Conservation (phyloP, 2,113 vertebrate genomes). For the Eupsittula cactorum region DNA sequence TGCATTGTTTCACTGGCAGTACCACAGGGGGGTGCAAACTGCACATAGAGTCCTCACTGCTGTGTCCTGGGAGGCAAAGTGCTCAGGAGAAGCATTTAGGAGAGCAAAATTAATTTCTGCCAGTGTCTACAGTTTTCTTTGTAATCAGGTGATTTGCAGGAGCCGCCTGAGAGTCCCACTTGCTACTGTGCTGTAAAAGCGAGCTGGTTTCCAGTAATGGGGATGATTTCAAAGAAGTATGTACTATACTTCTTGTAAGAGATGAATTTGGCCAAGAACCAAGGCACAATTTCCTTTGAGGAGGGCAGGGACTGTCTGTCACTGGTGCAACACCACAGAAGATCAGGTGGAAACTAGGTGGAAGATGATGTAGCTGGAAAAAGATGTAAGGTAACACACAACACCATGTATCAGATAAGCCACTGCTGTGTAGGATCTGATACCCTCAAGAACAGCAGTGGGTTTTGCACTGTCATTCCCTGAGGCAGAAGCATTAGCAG, state of each 20-base stretch:
- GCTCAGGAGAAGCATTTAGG: not conserved
- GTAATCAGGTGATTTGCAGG: not conserved
- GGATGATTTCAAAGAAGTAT: not conserved
- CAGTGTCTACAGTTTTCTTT: not conserved
- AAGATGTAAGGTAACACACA: accelerated
- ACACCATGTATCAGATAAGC: not conserved
- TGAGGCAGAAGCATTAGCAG: not conserved
- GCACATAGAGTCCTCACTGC: not conserved
- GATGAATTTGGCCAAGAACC: not conserved
- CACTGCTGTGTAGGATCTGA: not conserved
- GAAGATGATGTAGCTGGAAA: not conserved
- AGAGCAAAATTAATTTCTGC: not conserved
- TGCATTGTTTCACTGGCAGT: not conserved
- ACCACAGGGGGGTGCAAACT: conserved; percentile 2
- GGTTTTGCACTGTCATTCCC: not conserved
- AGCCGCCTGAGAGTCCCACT: not conserved
- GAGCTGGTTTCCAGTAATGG: not conserved
- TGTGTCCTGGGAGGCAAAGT: not conserved
- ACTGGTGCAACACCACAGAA: not conserved
- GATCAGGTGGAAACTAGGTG: not conserved
- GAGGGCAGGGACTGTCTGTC: not conserved
- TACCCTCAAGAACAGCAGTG: not conserved
- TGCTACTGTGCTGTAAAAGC: not conserved
- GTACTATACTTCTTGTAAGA: not conserved
- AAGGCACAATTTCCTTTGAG: not conserved